Conservation (phyloP, 2,113 vertebrate genomes). For the Gavia stellata region DNA sequence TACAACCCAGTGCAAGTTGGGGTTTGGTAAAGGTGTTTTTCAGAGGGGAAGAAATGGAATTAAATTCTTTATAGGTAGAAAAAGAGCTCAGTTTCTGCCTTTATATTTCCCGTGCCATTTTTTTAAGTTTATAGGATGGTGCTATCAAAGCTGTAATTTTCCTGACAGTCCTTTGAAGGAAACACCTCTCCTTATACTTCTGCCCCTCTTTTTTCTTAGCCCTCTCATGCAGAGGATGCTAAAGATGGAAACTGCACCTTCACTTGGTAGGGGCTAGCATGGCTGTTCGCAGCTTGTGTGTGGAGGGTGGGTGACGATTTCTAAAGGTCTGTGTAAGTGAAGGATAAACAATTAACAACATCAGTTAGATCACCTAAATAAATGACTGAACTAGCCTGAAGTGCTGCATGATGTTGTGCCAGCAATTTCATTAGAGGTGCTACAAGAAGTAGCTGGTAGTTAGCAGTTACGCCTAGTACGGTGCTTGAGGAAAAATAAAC, state of each 20-base stretch:
- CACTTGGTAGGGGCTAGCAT: background rate
- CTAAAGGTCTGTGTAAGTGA: background rate
- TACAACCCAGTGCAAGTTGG: background rate
- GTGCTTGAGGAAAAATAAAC: background rate
- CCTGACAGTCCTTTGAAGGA: background rate
- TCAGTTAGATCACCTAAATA: background rate
- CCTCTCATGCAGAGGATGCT: background rate
- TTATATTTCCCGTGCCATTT: background rate
- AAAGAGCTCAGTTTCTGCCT: background rate
- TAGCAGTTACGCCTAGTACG: fast-evolving
- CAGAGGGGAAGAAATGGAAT: background rate
- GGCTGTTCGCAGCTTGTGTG: background rate
- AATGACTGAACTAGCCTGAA: background rate
- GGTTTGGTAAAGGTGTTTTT: background rate
- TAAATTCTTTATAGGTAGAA: background rate
- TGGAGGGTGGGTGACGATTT: background rate
- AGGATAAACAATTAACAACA: background rate
- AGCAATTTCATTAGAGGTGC: background rate
- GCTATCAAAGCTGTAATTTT: background rate
- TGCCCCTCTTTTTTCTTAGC: background rate
- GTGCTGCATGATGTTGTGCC: background rate
- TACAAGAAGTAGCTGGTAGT: background rate
- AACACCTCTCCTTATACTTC: background rate
- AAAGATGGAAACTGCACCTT: background rate
- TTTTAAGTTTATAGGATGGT: background rate